Percentiles rank a stretch among this genome's conserved stretches.
phyloP scores from a whole-genome alignment of 1,140 invertebrate genomes.

The Andrena cerasifolii region DNA sequence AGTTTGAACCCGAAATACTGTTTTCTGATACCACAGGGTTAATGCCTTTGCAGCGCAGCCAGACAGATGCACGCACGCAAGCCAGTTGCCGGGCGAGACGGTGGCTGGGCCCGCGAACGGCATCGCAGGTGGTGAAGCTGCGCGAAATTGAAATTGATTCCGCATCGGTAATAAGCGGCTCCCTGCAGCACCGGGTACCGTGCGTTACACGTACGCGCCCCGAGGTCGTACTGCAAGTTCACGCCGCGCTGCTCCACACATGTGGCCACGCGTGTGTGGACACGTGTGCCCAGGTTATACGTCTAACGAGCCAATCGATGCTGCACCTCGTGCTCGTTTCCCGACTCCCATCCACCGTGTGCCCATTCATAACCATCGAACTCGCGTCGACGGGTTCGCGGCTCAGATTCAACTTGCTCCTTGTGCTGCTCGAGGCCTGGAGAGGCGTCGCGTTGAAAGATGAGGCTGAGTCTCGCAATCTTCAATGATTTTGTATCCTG shows the following conservation, averaged over 20 bases:
- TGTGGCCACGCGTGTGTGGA: constrained; percentile 15
- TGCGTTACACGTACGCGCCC: constrained; percentile 52
- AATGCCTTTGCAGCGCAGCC: not conserved
- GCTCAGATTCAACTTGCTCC: not conserved
- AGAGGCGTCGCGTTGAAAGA: not conserved
- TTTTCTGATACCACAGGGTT: too few relatives aligned
- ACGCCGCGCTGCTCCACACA: constrained; percentile 37
- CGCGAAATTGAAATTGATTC: constrained; percentile 73
- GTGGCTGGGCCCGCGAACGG: constrained; percentile 47
- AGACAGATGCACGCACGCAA: constrained; percentile 23
- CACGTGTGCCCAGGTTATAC: constrained; percentile 34
- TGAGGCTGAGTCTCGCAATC: not conserved
- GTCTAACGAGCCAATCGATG: constrained; percentile 53
- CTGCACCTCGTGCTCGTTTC: constrained; percentile 31
- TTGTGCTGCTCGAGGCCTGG: not conserved
- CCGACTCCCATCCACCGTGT: not conserved
- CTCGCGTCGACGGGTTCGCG: constrained; percentile 1
- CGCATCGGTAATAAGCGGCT: constrained; percentile 71
- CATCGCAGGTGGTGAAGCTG: constrained; percentile 66
- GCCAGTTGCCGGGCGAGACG: constrained; percentile 45
- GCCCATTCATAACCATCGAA: constrained; percentile 36
- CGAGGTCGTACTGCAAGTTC: constrained; percentile 54
- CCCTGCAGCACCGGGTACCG: constrained; percentile 52
- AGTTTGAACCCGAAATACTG: too few relatives aligned
- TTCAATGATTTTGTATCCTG: too few relatives aligned